These are phyloP conservation scores for Smithornis capensis DNA, from an alignment of 2,113 vertebrate genomes.

Conservation along the genomic window DNA sequence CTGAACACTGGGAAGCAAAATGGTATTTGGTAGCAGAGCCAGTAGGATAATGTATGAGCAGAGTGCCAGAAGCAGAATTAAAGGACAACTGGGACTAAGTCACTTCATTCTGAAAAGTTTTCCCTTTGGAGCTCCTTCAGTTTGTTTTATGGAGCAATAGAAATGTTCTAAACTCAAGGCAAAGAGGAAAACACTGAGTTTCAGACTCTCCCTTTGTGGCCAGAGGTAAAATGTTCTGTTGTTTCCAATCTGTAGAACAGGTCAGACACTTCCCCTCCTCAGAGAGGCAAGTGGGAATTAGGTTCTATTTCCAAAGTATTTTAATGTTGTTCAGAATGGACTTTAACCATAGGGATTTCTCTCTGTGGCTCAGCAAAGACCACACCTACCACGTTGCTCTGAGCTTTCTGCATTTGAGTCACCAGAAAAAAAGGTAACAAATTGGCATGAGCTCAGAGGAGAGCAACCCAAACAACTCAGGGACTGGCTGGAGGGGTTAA, in stretches of 20 bases:
- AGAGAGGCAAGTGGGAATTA: background rate
- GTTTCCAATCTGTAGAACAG: background rate
- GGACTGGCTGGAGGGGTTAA: slow-evolving; percentile 26
- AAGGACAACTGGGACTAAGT: background rate
- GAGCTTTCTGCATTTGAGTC: background rate
- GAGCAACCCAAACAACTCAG: slow-evolving; percentile 4
- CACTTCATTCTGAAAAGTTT: background rate
- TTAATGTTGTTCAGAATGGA: background rate
- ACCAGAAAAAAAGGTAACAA: background rate
- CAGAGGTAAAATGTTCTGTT: background rate
- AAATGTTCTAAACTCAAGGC: background rate
- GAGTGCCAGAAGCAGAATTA: background rate
- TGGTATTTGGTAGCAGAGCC: background rate
- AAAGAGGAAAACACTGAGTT: background rate
- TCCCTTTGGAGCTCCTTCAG: background rate
- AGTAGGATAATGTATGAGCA: background rate
- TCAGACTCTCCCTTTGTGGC: background rate
- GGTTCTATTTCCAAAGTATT: background rate
- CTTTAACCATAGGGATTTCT: background rate
- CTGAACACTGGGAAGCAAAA: background rate
- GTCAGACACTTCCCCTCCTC: background rate
- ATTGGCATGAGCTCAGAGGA: slow-evolving; percentile 36
- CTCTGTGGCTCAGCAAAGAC: background rate
- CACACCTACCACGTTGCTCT: background rate
- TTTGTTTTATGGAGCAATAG: background rate